A percentile compares a stretch with the other conserved stretches of the same genome.
Conservation (phyloP, 2,888 invertebrate genomes). For the Cryptocephalus moraei region DNA sequence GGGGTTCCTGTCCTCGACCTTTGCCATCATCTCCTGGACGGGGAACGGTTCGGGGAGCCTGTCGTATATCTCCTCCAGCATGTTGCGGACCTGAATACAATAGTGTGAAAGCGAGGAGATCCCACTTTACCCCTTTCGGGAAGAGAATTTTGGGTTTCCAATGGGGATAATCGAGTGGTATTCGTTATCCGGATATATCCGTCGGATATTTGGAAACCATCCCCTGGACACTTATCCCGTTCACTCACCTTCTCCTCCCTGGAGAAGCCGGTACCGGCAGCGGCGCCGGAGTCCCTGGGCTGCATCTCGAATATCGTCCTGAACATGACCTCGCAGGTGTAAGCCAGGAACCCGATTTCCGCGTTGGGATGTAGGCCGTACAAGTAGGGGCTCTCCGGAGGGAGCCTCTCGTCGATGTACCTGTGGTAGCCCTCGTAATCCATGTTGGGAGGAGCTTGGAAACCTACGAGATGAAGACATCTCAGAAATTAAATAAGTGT, state of each 20-base stretch:
- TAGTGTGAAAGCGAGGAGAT: neutral
- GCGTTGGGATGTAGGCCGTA: constrained; percentile 93
- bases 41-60: constrained; percentile 84
- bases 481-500: neutral
- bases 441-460: constrained; percentile 77
- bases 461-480: constrained; percentile 54
- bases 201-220: too few relatives aligned
- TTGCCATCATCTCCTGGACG: constrained; percentile 72
- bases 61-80: constrained; percentile 79
- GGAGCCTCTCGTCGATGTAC: constrained; percentile 79
- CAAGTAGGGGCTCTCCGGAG: constrained; percentile 78
- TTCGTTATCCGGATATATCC: too few relatives aligned
- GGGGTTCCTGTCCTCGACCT: constrained; percentile 82
- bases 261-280: constrained; percentile 57
- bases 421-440: constrained; percentile 80
- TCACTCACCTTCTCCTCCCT: constrained; percentile 64
- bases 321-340: constrained; percentile 76
- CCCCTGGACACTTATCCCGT: too few relatives aligned
- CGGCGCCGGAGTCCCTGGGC: constrained; percentile 68
- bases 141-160: too few relatives aligned
- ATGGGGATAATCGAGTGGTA: too few relatives aligned
- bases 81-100: constrained; percentile 49
- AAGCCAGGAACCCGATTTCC: constrained; percentile 87
- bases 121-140: too few relatives aligned
- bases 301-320: constrained; percentile 82